Evolutionary conservation across 2,888 invertebrate genomes (phyloP).

Genomic region (Drosophila testacea): DNA sequence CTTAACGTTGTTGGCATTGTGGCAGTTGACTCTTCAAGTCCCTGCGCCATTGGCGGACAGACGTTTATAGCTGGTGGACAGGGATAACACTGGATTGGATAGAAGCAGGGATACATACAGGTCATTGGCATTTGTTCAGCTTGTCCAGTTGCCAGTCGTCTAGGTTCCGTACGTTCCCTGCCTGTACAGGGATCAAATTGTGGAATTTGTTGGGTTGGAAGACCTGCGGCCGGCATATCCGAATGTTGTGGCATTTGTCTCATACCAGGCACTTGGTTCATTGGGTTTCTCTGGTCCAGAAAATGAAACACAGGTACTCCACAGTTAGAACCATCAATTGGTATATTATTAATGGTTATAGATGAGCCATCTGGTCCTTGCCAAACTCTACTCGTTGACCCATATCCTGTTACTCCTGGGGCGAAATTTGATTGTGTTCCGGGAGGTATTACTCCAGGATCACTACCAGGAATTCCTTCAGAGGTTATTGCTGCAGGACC

Average conservation of each 20-base stretch:
- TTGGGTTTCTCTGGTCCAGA: background rate
- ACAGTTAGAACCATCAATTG: background rate
- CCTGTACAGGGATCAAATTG: conserved; percentile 71
- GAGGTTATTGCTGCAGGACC: background rate
- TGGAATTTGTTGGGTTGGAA: conserved; percentile 44
- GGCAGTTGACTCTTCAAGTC: background rate
- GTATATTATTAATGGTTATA: background rate
- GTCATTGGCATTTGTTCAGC: background rate
- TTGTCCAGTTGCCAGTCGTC: background rate
- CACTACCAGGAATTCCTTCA: background rate
- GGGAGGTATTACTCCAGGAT: background rate
- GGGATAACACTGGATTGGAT: conserved; percentile 2
- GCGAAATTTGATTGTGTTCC: background rate
- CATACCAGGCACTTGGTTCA: background rate
- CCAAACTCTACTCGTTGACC: background rate
- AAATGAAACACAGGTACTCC: background rate
- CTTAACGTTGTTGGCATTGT: background rate
- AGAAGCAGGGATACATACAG: conserved; percentile 1
- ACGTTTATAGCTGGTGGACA: background rate
- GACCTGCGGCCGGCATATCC: conserved; percentile 51
- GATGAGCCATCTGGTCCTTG: conserved; percentile 2
- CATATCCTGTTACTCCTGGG: background rate
- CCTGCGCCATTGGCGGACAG: background rate
- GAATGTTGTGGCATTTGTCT: background rate
- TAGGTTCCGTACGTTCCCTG: background rate